Evolutionary conservation across 1,140 invertebrate species (phyloP).

Genomic region (Samia ricini): DNA sequence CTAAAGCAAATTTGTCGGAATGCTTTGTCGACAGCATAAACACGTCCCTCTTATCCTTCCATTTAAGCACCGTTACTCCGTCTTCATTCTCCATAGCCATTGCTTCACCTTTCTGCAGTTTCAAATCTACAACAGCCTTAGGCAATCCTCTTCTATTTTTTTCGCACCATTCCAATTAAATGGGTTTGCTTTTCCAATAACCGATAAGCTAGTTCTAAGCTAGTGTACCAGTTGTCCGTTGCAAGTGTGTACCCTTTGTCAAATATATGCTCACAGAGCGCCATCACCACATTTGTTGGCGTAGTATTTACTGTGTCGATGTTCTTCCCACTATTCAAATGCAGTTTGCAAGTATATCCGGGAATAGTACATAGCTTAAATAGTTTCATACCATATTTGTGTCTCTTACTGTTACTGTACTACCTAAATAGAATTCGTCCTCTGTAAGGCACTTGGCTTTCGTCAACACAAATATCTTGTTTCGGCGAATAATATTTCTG

Average conservation of each 20-base stretch:
- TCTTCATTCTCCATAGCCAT: constrained; percentile 55
- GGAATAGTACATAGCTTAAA: constrained; percentile 47
- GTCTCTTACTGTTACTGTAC: constrained; percentile 53
- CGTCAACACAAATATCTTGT: constrained; percentile 48
- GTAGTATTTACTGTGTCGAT: constrained; percentile 42
- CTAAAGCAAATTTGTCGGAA: constrained; percentile 34
- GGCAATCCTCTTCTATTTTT: constrained; percentile 61
- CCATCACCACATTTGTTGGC: constrained; percentile 47
- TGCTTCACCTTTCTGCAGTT: constrained; percentile 59
- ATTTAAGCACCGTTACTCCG: constrained; percentile 65
- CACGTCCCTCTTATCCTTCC: constrained; percentile 64
- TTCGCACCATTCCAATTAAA: constrained; percentile 67
- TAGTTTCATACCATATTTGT: constrained; percentile 63
- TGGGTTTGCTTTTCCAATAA: constrained; percentile 66
- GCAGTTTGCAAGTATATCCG: constrained; percentile 48
- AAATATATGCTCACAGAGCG: constrained; percentile 39
- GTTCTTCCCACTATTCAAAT: constrained; percentile 50
- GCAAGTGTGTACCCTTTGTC: constrained; percentile 49
- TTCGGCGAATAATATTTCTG: constrained; percentile 27
- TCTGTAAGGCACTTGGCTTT: constrained; percentile 52
- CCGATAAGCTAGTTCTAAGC: constrained; percentile 56
- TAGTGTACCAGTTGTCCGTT: constrained; percentile 70
- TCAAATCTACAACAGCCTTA: constrained; percentile 53
- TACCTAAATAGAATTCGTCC: constrained; percentile 55
- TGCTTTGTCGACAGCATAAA: constrained; percentile 65